Conservation (phyloP, 2,113 vertebrate species). For the Myrmophylax atrothorax region DNA sequence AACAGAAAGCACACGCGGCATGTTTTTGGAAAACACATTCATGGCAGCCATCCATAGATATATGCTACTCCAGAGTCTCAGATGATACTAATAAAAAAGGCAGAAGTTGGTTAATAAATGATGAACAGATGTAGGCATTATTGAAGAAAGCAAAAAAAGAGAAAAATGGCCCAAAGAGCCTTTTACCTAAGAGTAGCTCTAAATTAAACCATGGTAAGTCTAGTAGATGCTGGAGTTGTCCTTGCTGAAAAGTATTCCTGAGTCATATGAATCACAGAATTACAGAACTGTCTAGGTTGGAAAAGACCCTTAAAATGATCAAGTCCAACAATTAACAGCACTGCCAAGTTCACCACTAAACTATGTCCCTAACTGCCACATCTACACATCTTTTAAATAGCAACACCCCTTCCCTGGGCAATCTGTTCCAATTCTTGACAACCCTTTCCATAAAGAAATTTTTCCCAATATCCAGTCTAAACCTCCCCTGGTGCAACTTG, state of each 20-base stretch:
- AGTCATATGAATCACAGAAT: not conserved
- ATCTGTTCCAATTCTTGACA: not conserved
- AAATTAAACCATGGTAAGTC: not conserved
- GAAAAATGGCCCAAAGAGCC: not conserved
- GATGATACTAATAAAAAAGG: not conserved
- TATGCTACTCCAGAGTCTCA: not conserved
- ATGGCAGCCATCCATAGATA: slow-evolving; percentile 14
- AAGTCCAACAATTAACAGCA: not conserved
- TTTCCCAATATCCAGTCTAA: not conserved
- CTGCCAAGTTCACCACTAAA: not conserved
- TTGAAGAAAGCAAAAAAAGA: not conserved
- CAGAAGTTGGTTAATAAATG: slow-evolving; percentile 2
- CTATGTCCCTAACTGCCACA: not conserved
- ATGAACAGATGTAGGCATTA: slow-evolving; percentile 9
- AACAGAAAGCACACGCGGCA: not conserved
- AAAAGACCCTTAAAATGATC: not conserved
- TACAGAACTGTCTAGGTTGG: not conserved
- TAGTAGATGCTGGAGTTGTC: not conserved
- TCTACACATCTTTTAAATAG: not conserved
- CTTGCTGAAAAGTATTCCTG: not conserved
- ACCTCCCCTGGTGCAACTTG: not conserved
- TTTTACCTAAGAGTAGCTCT: not conserved
- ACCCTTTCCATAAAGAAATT: not conserved
- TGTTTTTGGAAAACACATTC: not conserved
- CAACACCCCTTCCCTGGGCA: not conserved